Conservation (phyloP, 2,888 invertebrate species). For the Ochropacha duplaris region DNA sequence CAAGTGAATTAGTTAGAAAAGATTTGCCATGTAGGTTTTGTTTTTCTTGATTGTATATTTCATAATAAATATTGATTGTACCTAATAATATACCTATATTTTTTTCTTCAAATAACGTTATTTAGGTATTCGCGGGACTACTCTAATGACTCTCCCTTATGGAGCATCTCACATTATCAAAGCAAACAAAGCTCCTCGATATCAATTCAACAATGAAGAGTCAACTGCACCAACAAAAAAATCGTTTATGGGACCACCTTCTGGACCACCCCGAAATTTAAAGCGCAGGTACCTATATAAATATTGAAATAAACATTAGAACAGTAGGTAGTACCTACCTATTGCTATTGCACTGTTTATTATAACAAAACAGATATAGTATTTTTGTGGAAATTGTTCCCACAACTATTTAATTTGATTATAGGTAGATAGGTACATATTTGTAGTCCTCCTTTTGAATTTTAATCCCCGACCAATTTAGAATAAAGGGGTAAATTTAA, state of each 20-base stretch:
- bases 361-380: too few species aligned
- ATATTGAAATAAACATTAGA: neutral
- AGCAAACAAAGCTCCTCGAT: constrained; percentile 54
- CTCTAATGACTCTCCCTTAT: constrained; percentile 39
- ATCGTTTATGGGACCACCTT: constrained; percentile 68
- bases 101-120: neutral
- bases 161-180: constrained; percentile 34
- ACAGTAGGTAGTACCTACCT: too few species aligned
- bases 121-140: constrained; percentile 60
- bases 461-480: too few species aligned
- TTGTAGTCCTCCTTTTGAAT: too few species aligned
- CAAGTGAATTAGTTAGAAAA: constrained; percentile 60
- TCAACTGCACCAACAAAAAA: constrained; percentile 29
- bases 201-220: constrained; percentile 56
- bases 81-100: too few species aligned
- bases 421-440: too few species aligned
- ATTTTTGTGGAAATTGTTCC: too few species aligned
- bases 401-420: neutral
- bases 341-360: too few species aligned
- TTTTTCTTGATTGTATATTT: constrained; percentile 2
- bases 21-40: constrained; percentile 49
- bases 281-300: constrained; percentile 54
- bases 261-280: constrained; percentile 49
- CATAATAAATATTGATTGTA: too few species aligned
- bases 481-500: too few species aligned